Percentiles rank a stretch among this genome's conserved stretches.
Conservation (phyloP, 1,140 invertebrate genomes). For the Meloidogyne exigua region DNA sequence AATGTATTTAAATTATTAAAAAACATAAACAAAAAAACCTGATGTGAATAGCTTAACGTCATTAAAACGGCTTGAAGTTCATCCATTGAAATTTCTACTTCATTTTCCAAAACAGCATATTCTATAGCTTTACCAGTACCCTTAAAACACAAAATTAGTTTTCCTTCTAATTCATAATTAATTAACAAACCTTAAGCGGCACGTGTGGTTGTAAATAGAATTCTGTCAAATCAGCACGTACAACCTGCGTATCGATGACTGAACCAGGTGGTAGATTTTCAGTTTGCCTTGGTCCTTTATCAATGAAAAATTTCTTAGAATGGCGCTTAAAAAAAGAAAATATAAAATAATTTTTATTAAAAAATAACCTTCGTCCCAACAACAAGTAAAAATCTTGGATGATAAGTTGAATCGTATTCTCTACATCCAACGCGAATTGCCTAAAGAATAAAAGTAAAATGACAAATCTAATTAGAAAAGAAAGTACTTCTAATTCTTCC, state of each 20-base stretch:
- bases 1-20: not conserved
- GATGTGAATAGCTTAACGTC: conserved; percentile 26
- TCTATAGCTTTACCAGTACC: conserved; percentile 34
- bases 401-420: conserved; percentile 9
- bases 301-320: conserved; percentile 31
- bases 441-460: not conserved
- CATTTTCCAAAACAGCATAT: conserved; percentile 30
- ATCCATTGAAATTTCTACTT: conserved; percentile 20
- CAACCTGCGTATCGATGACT: conserved; percentile 25
- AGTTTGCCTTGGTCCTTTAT: not conserved
- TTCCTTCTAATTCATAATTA: not conserved
- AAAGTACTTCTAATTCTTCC: conserved; percentile 8
- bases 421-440: conserved; percentile 22
- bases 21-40: conserved; percentile 13
- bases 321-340: conserved; percentile 21
- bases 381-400: conserved; percentile 6
- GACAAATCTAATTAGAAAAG: not conserved
- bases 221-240: conserved; percentile 29
- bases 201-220: conserved; percentile 29
- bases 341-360: conserved; percentile 16
- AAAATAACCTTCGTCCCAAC: not conserved
- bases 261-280: conserved; percentile 31
- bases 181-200: conserved; percentile 22
- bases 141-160: conserved; percentile 15
- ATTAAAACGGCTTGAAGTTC: conserved; percentile 28